Conservation (phyloP, 2,888 invertebrate species). For the Fragum fragum region DNA sequence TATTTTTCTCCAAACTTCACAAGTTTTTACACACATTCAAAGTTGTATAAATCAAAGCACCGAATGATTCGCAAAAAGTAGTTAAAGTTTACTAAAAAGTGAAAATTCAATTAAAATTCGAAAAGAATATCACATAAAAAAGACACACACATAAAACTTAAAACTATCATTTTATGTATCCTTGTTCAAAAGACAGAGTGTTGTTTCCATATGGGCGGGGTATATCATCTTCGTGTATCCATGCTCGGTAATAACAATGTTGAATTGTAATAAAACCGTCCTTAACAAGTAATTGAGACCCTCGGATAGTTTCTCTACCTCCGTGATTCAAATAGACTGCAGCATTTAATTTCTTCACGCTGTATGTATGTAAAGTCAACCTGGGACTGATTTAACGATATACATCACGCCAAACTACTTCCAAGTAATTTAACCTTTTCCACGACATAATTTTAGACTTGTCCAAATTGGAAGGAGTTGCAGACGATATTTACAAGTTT, state of each 20-base stretch:
- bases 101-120: background rate
- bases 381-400: too few relatives aligned
- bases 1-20: too few relatives aligned
- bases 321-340: background rate
- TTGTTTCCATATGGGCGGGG: background rate
- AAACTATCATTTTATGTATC: background rate
- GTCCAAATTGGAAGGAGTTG: too few relatives aligned
- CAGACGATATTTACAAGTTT: too few relatives aligned
- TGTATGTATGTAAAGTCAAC: too few relatives aligned
- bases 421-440: too few relatives aligned
- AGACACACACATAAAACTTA: background rate
- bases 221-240: background rate
- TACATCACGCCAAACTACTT: too few relatives aligned
- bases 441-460: too few relatives aligned
- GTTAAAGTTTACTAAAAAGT: background rate
- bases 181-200: background rate
- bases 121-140: background rate
- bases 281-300: slow-evolving; percentile 14
- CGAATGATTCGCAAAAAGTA: too few relatives aligned
- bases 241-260: background rate
- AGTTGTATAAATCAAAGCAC: too few relatives aligned
- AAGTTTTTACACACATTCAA: too few relatives aligned
- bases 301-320: background rate
- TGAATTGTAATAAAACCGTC: slow-evolving; percentile 6
- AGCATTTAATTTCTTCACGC: background rate